Percentiles rank a stretch among this genome's conserved stretches.
Conservation (phyloP, 1,140 invertebrate genomes). For the Mycetomoellerius zeteki region DNA sequence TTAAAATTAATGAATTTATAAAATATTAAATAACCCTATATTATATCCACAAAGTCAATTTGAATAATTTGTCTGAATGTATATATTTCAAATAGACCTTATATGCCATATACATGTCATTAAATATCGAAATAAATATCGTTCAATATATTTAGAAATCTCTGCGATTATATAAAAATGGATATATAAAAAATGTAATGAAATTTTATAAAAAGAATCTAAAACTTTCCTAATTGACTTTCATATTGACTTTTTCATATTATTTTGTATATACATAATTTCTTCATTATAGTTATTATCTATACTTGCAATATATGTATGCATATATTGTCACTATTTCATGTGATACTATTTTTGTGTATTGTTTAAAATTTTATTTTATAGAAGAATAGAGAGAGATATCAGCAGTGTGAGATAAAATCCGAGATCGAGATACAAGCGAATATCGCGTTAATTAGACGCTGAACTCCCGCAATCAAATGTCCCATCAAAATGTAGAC, state of each 20-base stretch:
- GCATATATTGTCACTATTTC: not conserved
- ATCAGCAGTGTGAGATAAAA: conserved; percentile 12
- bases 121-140: too few relatives aligned
- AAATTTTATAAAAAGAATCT: not conserved
- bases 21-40: conserved; percentile 10
- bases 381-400: not conserved
- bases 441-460: conserved; percentile 18
- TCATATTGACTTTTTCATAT: not conserved
- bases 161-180: too few relatives aligned
- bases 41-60: conserved; percentile 9
- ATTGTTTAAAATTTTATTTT: not conserved
- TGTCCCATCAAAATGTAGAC: conserved; percentile 47
- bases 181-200: too few relatives aligned
- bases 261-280: not conserved
- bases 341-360: not conserved
- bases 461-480: conserved; percentile 40
- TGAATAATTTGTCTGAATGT: not conserved
- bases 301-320: not conserved
- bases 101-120: too few relatives aligned
- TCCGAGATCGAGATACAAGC: not conserved
- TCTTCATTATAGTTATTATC: not conserved
- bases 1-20: conserved; percentile 9
- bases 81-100: too few relatives aligned
- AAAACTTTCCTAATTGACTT: not conserved
- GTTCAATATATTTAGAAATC: too few relatives aligned